These are phyloP conservation scores for Sylvicapra grimmia DNA, from an alignment of 2,113 vertebrate genomes.

Conservation along the genomic window DNA sequence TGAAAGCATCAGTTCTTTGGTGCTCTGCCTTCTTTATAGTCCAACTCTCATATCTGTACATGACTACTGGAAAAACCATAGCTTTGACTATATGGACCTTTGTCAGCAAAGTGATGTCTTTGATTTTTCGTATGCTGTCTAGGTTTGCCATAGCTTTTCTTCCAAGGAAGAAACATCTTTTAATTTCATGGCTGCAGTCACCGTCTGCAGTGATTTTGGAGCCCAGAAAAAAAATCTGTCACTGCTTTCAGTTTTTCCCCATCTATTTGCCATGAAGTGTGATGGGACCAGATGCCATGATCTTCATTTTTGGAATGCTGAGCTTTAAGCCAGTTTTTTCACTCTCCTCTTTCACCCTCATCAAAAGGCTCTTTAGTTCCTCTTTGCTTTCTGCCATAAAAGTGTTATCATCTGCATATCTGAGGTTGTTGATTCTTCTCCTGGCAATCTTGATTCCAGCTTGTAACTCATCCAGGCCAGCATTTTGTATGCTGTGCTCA, in stretches of 20 bases:
- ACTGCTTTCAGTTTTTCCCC: background rate
- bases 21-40: background rate
- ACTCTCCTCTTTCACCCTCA: background rate
- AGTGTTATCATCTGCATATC: background rate
- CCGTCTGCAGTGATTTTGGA: background rate
- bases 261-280: background rate
- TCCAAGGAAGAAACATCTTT: background rate
- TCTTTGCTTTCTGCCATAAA: background rate
- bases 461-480: background rate
- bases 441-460: background rate
- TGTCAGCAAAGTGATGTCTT: background rate
- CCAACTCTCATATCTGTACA: background rate
- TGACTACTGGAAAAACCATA: background rate
- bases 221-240: background rate
- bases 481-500: background rate
- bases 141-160: background rate
- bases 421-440: background rate
- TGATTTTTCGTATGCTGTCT: background rate
- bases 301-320: background rate
- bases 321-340: background rate
- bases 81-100: background rate
- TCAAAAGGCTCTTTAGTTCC: background rate
- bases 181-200: background rate
- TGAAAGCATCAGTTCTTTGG: background rate
- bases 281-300: background rate